Evolutionary conservation across 2,797 vertebrate genomes (phyloP).

Genomic region (Buceros bicornis): DNA sequence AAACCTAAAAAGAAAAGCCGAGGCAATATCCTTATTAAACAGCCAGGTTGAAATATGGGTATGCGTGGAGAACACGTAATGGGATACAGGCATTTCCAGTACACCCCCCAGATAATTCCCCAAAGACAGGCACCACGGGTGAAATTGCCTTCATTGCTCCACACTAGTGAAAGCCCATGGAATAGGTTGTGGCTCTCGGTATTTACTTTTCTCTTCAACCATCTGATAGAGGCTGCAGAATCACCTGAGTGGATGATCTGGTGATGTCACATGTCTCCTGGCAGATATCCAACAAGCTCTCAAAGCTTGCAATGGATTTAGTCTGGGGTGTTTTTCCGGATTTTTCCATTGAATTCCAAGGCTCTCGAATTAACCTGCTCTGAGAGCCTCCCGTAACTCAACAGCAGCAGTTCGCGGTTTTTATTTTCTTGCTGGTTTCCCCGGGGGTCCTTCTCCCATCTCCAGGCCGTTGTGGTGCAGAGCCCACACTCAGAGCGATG

Average conservation of each 20-base stretch:
- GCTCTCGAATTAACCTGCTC: background rate
- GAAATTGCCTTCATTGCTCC: background rate
- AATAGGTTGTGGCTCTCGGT: background rate
- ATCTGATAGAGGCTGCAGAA: background rate
- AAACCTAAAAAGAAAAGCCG: background rate
- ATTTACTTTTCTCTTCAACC: background rate
- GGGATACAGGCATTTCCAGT: background rate
- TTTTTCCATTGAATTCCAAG: background rate
- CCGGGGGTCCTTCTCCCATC: rapidly evolving
- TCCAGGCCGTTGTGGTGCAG: rapidly evolving
- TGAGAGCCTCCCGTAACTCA: background rate
- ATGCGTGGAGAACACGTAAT: background rate
- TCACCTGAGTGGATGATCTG: background rate
- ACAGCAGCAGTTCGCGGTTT: background rate
- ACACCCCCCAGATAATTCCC: background rate
- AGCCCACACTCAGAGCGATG: rapidly evolving
- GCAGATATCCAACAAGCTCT: background rate
- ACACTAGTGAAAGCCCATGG: background rate
- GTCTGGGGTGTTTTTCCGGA: background rate
- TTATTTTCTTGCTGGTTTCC: background rate
- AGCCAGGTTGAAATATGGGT: background rate
- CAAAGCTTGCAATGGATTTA: background rate
- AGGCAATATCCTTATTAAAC: background rate
- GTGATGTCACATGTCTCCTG: background rate
- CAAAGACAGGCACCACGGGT: background rate